A percentile compares a stretch with the other conserved stretches of the same genome.
These are phyloP conservation scores for Empidonax alnorum DNA, from an alignment of 2,113 vertebrate species.

Conservation along the genomic window DNA sequence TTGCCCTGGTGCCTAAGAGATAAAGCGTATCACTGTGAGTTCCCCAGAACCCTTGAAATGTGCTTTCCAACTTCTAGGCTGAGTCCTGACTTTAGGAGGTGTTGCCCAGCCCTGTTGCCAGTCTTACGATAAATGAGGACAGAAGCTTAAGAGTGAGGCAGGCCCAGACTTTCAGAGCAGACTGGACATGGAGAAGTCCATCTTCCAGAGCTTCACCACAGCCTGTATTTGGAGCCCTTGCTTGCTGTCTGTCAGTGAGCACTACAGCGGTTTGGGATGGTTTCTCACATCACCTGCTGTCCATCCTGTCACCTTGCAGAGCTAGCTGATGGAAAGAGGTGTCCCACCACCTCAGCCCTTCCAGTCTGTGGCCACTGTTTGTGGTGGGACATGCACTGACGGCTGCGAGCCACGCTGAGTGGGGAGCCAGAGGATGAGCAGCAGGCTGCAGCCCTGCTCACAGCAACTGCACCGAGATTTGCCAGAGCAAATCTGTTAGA, in stretches of 20 bases:
- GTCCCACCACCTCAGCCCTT: background rate
- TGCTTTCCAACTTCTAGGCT: background rate
- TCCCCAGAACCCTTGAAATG: background rate
- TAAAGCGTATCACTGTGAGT: background rate
- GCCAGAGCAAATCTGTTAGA: background rate
- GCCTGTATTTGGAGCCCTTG: background rate
- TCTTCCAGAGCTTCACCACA: background rate
- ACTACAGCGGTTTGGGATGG: background rate
- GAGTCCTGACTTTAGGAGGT: background rate
- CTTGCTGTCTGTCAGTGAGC: background rate
- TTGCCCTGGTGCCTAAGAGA: background rate
- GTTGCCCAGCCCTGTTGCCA: background rate
- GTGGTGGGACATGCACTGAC: rapidly evolving
- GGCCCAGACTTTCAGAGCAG: background rate
- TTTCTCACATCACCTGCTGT: background rate
- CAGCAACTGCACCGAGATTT: background rate
- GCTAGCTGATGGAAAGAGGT: background rate
- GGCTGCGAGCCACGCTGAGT: background rate
- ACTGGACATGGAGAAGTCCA: background rate
- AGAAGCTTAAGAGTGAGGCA: background rate
- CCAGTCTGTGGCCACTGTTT: background rate
- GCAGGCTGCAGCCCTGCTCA: background rate
- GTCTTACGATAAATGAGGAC: background rate
- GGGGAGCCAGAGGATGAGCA: background rate
- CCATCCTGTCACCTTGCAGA: background rate